phyloP scores from a whole-genome alignment of 2,888 invertebrate species.

The Tethea ocularis region DNA sequence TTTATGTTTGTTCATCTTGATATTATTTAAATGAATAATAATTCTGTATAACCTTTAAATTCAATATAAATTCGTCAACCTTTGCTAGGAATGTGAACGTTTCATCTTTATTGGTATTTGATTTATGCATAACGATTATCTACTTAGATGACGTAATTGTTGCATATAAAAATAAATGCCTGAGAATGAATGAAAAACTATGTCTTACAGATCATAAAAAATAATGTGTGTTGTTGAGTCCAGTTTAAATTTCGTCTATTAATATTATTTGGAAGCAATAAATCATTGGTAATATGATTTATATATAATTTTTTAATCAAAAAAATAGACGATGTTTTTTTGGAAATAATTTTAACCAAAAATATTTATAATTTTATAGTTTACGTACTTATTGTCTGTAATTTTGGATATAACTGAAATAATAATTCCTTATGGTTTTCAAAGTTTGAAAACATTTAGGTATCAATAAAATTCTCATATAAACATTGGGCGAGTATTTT shows the following conservation, averaged over 20 bases:
- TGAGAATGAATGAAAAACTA: not conserved
- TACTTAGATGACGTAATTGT: not conserved
- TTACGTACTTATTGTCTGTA: too few relatives aligned
- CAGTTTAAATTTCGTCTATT: not conserved
- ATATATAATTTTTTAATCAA: not conserved
- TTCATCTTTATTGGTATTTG: not conserved
- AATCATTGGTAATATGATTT: not conserved
- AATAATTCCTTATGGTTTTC: too few relatives aligned
- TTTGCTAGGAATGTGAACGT: not conserved
- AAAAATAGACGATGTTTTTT: not conserved
- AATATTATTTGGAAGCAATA: not conserved
- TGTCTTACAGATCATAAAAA: not conserved
- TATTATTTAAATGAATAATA: not conserved
- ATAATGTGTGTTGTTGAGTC: not conserved
- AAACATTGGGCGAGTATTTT: not conserved
- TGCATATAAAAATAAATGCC: not conserved
- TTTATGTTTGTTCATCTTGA: not conserved
- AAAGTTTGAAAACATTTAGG: too few relatives aligned
- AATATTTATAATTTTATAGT: not conserved
- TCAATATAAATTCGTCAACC: not conserved
- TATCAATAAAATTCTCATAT: not conserved
- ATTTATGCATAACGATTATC: constrained; percentile 5
- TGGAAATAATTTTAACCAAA: too few relatives aligned
- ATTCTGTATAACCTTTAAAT: not conserved
- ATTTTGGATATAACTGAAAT: too few relatives aligned